These are phyloP conservation scores for Chionoecetes opilio DNA, from an alignment of 1,140 invertebrate species.

Conservation along the genomic window DNA sequence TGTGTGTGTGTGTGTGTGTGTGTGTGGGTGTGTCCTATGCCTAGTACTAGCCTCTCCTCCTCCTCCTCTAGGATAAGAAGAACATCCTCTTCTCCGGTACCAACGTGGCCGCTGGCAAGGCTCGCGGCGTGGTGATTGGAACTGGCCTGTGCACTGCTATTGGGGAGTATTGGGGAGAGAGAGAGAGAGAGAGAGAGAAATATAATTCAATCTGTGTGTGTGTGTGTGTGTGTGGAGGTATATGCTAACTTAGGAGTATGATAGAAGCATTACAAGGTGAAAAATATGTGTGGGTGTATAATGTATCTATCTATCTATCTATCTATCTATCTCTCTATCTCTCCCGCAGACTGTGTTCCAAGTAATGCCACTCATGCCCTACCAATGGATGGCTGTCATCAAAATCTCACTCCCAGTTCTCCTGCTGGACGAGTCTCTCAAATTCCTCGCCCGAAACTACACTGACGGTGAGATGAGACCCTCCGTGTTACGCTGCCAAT, in stretches of 20 bases:
- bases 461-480: constrained; percentile 95
- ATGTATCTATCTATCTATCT: too few relatives aligned
- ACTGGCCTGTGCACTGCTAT: constrained; percentile 99
- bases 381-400: constrained; percentile 99
- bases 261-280: too few relatives aligned
- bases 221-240: too few relatives aligned
- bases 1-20: too few relatives aligned
- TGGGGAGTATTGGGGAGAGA: too few relatives aligned
- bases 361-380: constrained; percentile 96
- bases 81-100: constrained; percentile 99
- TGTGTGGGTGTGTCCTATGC: too few relatives aligned
- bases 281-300: too few relatives aligned
- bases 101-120: constrained; percentile 99
- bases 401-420: constrained; percentile 99
- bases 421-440: constrained; percentile 99
- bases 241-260: too few relatives aligned
- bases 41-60: too few relatives aligned
- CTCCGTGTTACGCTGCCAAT: constrained; percentile 79
- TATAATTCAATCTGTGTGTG: too few relatives aligned
- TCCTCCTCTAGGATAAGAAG: constrained; percentile 93
- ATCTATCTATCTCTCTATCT: too few relatives aligned
- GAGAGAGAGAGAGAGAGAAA: too few relatives aligned
- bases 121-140: constrained; percentile 98
- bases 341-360: constrained; percentile 99
- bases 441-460: constrained; percentile 99